Evolutionary conservation across 2,888 invertebrate genomes (phyloP).

Genomic region (Melinaea marsaeus): DNA sequence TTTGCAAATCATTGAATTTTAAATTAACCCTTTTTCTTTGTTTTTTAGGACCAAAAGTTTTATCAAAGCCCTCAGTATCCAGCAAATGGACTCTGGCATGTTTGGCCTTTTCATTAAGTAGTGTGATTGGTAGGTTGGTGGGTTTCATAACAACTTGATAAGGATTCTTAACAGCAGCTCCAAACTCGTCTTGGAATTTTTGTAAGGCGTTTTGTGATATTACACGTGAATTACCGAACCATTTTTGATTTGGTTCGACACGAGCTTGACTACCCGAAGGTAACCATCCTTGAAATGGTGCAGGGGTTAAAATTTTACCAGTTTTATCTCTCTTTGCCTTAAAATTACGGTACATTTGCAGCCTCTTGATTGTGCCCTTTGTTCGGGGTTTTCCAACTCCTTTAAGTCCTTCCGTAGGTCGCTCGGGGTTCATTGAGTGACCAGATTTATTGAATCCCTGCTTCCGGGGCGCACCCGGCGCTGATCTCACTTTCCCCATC

Average conservation of each 20-base stretch:
- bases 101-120: slow-evolving; percentile 94
- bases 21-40: slow-evolving; percentile 93
- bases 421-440: slow-evolving; percentile 97
- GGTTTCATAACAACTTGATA: slow-evolving; percentile 99
- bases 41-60: slow-evolving; percentile 96
- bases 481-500: slow-evolving; percentile 88
- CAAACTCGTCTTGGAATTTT: slow-evolving; percentile 96
- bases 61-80: slow-evolving; percentile 96
- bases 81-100: slow-evolving; percentile 94
- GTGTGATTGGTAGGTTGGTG: slow-evolving; percentile 94
- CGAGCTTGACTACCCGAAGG: slow-evolving; percentile 93
- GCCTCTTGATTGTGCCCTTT: slow-evolving; percentile 94
- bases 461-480: slow-evolving; percentile 86
- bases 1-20: slow-evolving; percentile 85
- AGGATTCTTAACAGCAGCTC: slow-evolving; percentile 95
- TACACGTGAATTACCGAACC: slow-evolving; percentile 99
- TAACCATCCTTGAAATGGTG: slow-evolving; percentile 96
- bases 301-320: slow-evolving; percentile 94
- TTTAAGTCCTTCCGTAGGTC: slow-evolving; percentile 86
- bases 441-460: slow-evolving; percentile 90
- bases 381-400: slow-evolving; percentile 91
- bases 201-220: slow-evolving; percentile 94
- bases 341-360: slow-evolving; percentile 99
- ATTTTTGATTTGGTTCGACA: slow-evolving; percentile 98
- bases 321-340: slow-evolving; percentile 94